Base-by-base conservation (phyloP, 1,140 invertebrate genomes). In the Lordiphosa mommai region DNA sequence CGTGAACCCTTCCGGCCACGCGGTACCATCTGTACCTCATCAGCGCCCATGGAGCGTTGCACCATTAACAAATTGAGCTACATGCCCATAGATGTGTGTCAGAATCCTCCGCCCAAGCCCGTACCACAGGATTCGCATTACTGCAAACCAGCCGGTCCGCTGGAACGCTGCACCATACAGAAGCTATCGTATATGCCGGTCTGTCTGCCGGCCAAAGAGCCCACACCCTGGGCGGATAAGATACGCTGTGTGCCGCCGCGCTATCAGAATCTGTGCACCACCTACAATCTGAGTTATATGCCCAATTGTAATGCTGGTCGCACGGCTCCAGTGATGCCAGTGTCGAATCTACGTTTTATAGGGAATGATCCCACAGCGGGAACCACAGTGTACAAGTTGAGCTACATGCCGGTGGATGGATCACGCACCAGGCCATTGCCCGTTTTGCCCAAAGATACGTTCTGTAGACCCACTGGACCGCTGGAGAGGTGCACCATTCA, bases 181-280 rank as follows among this genome's bases (percentile, higher is more conserved):
- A 92, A 91, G 68, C 89, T 92, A 71, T 92, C 92, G 50, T 93
- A 91, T 47, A 89, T 91, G 77, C 92, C 92, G 3, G 90, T 91
- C 30, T 91, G 90, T 53, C 77, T 86, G 46, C 85, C 89, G 1
- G 58, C 87, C 38, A 91, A 89, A 37, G 90, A 91, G 59, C 85
- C 87, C 1, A 90, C 90, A 9, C 90, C 91, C 2, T 91, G 91
- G 91, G 91, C 91, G 0, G 86, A 88, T 9, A 88, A 71, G 16
- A 46, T 69, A 4, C 86, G 86, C 5, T 85, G 77, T 33, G 61
- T 69, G 34, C 86, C 86, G 16, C 86, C 86, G 12, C 70, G 67
- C 5, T 88, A 88, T 49, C 70, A 79, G 23, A 85, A 72, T 17
- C 61, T 88, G 2, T 86, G 82, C 40, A 88, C 82, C 47, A 88